Evolutionary conservation across 1,140 invertebrate genomes (phyloP).

Genomic region (Leucophenga varia): DNA sequence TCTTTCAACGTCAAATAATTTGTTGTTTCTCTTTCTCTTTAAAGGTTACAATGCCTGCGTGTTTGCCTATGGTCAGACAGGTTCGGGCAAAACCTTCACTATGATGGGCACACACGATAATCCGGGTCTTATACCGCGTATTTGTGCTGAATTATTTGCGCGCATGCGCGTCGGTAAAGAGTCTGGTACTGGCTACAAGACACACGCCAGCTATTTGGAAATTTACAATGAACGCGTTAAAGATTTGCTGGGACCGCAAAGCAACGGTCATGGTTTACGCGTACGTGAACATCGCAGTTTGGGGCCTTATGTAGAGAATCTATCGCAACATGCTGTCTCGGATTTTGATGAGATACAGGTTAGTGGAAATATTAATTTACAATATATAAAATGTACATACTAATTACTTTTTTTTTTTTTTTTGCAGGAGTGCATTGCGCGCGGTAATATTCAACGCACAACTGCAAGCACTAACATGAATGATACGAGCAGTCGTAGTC

Average conservation of each 20-base stretch:
- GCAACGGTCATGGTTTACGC: conserved; percentile 70
- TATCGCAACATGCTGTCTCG: conserved; percentile 82
- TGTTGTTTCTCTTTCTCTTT: conserved; percentile 12
- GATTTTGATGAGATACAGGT: conserved; percentile 84
- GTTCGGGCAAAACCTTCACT: conserved; percentile 95
- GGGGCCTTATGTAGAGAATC: conserved; percentile 92
- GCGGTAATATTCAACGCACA: conserved; percentile 76
- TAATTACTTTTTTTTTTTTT: conserved; percentile 1
- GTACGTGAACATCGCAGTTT: conserved; percentile 90
- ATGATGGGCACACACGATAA: conserved; percentile 93
- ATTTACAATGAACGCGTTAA: conserved; percentile 91
- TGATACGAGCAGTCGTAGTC: conserved; percentile 86
- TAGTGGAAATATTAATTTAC: background rate
- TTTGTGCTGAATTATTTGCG: conserved; percentile 76
- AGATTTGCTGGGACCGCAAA: conserved; percentile 75
- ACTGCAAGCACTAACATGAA: conserved; percentile 86
- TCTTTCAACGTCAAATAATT: background rate
- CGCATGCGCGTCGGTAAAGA: conserved; percentile 77
- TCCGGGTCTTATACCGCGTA: conserved; percentile 83
- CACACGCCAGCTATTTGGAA: conserved; percentile 85
- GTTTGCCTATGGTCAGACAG: conserved; percentile 80
- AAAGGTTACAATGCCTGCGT: conserved; percentile 95
- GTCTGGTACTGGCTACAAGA: conserved; percentile 78
- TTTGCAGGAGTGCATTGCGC: conserved; percentile 70
- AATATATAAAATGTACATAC: background rate